A percentile compares a stretch with the other conserved stretches of the same genome.
Conservation (phyloP, 2,113 vertebrate genomes). For the Brachyhypopomus occidentalis region DNA sequence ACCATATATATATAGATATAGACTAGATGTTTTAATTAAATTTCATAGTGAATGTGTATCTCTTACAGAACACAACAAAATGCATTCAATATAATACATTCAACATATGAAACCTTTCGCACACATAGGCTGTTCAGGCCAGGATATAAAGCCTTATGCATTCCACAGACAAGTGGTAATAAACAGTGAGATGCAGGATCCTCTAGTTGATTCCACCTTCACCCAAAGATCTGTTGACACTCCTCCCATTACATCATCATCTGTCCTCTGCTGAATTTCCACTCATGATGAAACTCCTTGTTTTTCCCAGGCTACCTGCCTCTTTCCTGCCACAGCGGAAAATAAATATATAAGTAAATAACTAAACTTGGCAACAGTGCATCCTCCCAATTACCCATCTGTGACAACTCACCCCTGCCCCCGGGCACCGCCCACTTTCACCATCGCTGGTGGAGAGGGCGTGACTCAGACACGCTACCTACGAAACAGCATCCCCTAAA, state of each 20-base stretch:
- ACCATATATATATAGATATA: too few relatives aligned
- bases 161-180: neutral
- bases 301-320: slow-evolving; percentile 35
- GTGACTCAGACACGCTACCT: slow-evolving; percentile 49
- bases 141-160: too few relatives aligned
- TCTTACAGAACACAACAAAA: too few relatives aligned
- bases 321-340: slow-evolving; percentile 53
- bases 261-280: slow-evolving; percentile 28
- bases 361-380: slow-evolving; percentile 39
- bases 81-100: too few relatives aligned
- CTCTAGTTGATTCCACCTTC: slow-evolving; percentile 3
- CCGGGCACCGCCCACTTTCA: slow-evolving; percentile 50
- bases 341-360: slow-evolving; percentile 25
- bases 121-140: too few relatives aligned
- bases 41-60: too few relatives aligned
- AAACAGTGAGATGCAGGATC: neutral
- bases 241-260: slow-evolving; percentile 33
- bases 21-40: neutral
- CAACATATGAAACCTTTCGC: too few relatives aligned
- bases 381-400: slow-evolving; percentile 58
- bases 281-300: slow-evolving; percentile 33
- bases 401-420: slow-evolving; percentile 51
- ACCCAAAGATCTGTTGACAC: neutral
- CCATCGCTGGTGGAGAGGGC: slow-evolving; percentile 42
- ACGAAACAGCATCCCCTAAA: slow-evolving; percentile 64